Evolutionary conservation across 2,113 vertebrate genomes (phyloP).

Genomic region (Neoarius graeffei): DNA sequence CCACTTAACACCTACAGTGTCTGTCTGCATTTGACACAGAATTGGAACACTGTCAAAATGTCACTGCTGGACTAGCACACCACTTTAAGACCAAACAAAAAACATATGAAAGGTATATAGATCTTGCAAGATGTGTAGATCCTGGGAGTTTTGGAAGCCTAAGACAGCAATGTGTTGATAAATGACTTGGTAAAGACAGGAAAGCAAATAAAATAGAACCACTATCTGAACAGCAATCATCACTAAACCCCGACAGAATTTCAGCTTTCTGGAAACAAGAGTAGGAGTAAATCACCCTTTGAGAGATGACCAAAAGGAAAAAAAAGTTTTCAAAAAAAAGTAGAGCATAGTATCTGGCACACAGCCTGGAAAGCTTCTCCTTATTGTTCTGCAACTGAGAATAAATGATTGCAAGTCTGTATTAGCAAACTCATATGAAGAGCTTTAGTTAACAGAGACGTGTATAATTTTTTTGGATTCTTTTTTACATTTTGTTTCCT

Average conservation of each 20-base stretch:
- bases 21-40: slow-evolving; percentile 2
- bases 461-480: neutral
- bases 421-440: neutral
- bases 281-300: neutral
- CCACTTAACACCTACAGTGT: slow-evolving; percentile 24
- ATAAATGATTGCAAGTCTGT: neutral
- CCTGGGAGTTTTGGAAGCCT: neutral
- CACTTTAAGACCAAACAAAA: neutral
- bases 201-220: slow-evolving; percentile 1
- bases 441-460: neutral
- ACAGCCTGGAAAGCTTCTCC: neutral
- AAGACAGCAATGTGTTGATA: neutral
- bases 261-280: slow-evolving; percentile 5
- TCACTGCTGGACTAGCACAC: neutral
- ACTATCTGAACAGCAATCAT: slow-evolving; percentile 1
- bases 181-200: neutral
- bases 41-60: slow-evolving; percentile 24
- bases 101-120: neutral
- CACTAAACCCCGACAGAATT: neutral
- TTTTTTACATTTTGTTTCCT: neutral
- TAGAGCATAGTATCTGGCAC: neutral
- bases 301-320: neutral
- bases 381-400: slow-evolving; percentile 3
- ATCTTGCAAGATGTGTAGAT: neutral
- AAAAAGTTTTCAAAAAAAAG: slow-evolving; percentile 10